Evolutionary conservation across 1,140 invertebrate genomes (phyloP), one percentile per base, ranked within the genome.

Genomic region (Fopius arisanus): DNA sequence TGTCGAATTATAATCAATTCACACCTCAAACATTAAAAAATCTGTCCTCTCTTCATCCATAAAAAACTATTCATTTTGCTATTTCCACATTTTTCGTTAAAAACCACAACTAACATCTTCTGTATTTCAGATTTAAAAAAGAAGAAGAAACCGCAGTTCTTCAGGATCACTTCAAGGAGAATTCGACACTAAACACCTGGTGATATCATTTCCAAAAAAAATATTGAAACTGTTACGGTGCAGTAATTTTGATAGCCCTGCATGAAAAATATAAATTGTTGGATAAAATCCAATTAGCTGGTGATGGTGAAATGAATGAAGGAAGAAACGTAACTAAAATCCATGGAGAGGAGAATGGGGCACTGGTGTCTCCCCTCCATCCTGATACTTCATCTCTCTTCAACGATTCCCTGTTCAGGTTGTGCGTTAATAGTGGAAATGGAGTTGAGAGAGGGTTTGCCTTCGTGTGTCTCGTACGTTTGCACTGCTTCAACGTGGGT

Each of bases 401-500:
- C 48, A 21, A 48, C 43, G 14, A 7, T 6, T 48, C 14, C n/a
- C 43, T n/a, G 43, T 19, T 48, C 43, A 48, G 43, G 43, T 48
- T 16, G 16, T 48, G 43, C 43, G 43, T 48, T 48, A 19, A 48
- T 48, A 48, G 33, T 37, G 33, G 33, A 37, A 33, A 26, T n/a
- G 28, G 37, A 19, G 31, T 67, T 31, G n/a, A 67, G 37, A 68
- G 19, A 43, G n/a, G n/a, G 65, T 63, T 16, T 68, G 40, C 14
- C 26, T 54, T 48, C 66, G 14, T 59, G 43, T 67, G 40, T 65
- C 75, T 72, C 79, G 43, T 48, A 19, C 43, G 43, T 48, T 48
- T 48, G 43, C 16, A 48, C 43, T 19, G 43, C 81, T 76, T 79
- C 72, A 54, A 78, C 74, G 78, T 80, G 77, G 77, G 76, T 75